Base-by-base conservation (phyloP, 2,888 invertebrate species). In the Synanthedon tipuliformis region DNA sequence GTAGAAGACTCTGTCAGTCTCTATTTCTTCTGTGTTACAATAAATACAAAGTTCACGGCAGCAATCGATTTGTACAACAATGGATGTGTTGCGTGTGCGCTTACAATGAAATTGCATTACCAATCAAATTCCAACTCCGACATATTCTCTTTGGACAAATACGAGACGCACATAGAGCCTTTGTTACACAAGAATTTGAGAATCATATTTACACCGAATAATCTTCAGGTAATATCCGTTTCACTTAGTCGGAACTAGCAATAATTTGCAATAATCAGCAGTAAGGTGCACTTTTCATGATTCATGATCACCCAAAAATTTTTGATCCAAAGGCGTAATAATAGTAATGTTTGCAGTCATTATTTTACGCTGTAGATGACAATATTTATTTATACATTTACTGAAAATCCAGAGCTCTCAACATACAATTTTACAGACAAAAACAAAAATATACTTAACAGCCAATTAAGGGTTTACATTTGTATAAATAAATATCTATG, bases 71-170 rank as follows among this genome's bases (percentile, higher is more conserved):
- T 87, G 13, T 87, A 84, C 54, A 87, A 87, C 55, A 81, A 81
- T 51, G 87, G 87, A 13, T 66, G 86, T n/a, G 87, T 87, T 23
- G 69, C 86, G 0, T 78, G 78, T 59, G 78, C 69, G 1, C 68
- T 87, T 3, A 70, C 59, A 7, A 85, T 85, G 81, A 76, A 71
- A 56, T 59, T 87, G 40, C 71, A 78, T 51, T 81, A 82, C 59
- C 83, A 85, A 56, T 52, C 67, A 0, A 82, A 86, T 61, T 69
- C 80, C 1, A 71, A 66, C 57, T 55, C 60, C 40, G 62, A 71
- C 13, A 81, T 82, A 57, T 85, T 85, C 63, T 78, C 76, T 11
- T 70, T 87, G 54, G 83, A 86, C 56, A 86, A 81, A 62, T 81
- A 77, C 59, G 68, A 84, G 40, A 75, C 81, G 1, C 74, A 78